Percentiles rank a stretch among this genome's conserved stretches.
Evolutionary conservation across 2,113 vertebrate species (phyloP).

Genomic region (Corythornis madagascariensis): DNA sequence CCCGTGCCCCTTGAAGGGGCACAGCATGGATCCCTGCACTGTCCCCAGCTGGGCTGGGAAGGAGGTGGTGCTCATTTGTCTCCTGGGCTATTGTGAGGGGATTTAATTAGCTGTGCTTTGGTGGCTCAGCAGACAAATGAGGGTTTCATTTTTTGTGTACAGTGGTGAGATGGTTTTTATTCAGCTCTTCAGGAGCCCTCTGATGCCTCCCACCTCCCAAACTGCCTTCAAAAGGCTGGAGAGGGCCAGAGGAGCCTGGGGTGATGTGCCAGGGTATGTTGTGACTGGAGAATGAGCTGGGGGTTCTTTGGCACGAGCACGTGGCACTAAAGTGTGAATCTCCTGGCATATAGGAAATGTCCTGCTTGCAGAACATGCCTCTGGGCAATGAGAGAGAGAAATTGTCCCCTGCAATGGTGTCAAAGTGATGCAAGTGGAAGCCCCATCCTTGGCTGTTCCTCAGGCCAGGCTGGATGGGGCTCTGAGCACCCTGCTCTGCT

Average conservation of each 20-base stretch:
- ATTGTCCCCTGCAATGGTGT: neutral
- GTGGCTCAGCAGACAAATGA: constrained; percentile 45
- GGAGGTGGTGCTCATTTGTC: neutral
- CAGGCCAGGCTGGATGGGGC: too few relatives aligned
- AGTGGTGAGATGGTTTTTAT: neutral
- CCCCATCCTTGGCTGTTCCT: too few relatives aligned
- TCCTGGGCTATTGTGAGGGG: constrained; percentile 28
- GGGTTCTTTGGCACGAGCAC: neutral
- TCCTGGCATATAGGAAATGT: neutral
- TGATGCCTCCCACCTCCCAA: neutral
- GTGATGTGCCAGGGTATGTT: neutral
- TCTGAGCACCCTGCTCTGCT: too few relatives aligned
- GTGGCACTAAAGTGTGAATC: accelerated
- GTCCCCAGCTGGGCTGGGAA: constrained; percentile 51
- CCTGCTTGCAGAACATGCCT: neutral
- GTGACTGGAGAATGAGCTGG: neutral
- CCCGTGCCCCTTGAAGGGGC: neutral
- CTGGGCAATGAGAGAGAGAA: neutral
- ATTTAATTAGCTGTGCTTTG: constrained; percentile 58
- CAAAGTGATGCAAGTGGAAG: neutral
- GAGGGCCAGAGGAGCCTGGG: neutral
- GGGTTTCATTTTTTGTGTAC: constrained; percentile 44
- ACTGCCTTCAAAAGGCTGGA: neutral
- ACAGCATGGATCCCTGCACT: neutral
- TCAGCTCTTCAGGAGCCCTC: neutral